Evolutionary conservation across 1,140 invertebrate genomes (phyloP), one percentile per base, ranked within the genome.

Genomic region (Leptoteleia sp.): DNA sequence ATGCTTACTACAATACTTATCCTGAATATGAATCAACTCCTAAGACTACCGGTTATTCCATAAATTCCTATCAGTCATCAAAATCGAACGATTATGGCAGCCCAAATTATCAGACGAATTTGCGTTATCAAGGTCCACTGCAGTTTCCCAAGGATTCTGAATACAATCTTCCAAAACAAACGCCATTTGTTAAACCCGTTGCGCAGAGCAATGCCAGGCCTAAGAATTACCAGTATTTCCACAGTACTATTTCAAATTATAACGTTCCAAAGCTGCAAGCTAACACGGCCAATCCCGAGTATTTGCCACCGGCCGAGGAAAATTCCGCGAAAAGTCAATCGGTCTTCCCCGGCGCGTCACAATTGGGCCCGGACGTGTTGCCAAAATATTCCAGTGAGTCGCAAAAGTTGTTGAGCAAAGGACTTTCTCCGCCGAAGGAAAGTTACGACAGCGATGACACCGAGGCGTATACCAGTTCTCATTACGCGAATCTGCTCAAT

Each of bases 71-170:
- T 1, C 37, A 27, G 35, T 15, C 43, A 29, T 8, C 33, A 1
- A 43, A 27, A 6, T 8, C 27, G 6, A 62, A 67, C 12, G 37
- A 64, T 1, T n/a, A 8, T n/a, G 5, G 4, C 1, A 54, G 47
- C 13, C 47, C 4, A 8, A 47, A 42, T 27, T 65, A 57, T 8
- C 50, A 65, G 13, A 7, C 61, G 15, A 40, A 80, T 86, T 15
- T 78, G n/a, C 43, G 83, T 4, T 88, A 87, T 4, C 87, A 89
- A 57, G 84, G 81, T 4, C 88, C 88, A 0, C 68, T 87, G 4
- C 85, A 87, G 22, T 90, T 90, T 42, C 89, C 84, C 2, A 83
- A 70, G 1, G 82, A 84, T 22, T 54, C 71, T 0, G 65, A 79
- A 37, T 1, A 3, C 3, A 54, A 76, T 40, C 38, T 64, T 31